Base-by-base conservation (phyloP, 2,113 vertebrate species). In the Ailurus styani region DNA sequence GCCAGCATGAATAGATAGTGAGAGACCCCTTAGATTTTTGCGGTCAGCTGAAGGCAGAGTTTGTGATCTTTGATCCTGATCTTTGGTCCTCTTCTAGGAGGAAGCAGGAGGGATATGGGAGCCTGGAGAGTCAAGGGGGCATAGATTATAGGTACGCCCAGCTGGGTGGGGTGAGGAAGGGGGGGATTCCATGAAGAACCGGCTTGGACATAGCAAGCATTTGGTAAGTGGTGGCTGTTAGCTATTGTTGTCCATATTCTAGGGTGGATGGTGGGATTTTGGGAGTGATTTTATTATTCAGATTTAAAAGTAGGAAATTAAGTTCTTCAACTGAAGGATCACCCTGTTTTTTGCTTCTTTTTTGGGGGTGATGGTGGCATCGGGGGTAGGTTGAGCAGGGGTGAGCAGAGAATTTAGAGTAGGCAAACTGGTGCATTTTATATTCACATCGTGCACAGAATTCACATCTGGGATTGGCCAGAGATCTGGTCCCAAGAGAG, bases 71-170 rank as follows among this genome's bases (percentile, higher is more conserved):
- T 62, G 60, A 27, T 34, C 37, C 64, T 14, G 45, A 37, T n/a
- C 37, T 82, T 79, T 15, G 3, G 17, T 29, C 66, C 18, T 68
- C 54, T 37, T n/a, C 34, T 78, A 73, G 73, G 20, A 37, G 60
- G 40, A 52, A 34, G 68, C 7, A 7, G 77, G 40, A 40, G 14
- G 23, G 73, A 14, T 17, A 27, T 37, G 77, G 42, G 20, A 27
- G 45, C 3, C 45, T 9, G 23, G 13, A 70, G 68, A 29, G 25
- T 20, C 31, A 7, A 52, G 78, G 47, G 45, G 77, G 18, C 10
- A 0, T 31, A 29, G 50, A 8, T 2, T 6, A 20, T 14, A 11
- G 40, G 4, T 37, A 3, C 6, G 1, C 0, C 5, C 11, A 15
- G 62, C 25, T 54, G 27, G 37, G 34, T 10, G 4, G 21, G 6